These are phyloP conservation scores for Marronus borbonicus DNA, from an alignment of 2,888 invertebrate species.

Conservation along the genomic window DNA sequence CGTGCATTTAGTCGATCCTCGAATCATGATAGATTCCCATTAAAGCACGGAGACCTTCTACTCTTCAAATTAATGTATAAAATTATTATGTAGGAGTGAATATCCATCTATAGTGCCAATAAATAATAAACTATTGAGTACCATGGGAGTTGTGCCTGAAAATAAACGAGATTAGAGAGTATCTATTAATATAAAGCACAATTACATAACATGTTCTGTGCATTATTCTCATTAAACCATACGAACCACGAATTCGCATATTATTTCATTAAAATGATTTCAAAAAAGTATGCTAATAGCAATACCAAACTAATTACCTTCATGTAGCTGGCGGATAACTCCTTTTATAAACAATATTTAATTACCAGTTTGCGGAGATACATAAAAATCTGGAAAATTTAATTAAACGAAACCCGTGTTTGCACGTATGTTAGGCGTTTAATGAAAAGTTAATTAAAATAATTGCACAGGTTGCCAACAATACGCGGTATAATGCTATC, in stretches of 20 bases:
- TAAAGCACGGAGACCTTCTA: no score
- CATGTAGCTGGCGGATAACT: conserved; percentile 3
- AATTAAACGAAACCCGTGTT: conserved; percentile 10
- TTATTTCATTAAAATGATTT: conserved; percentile 15
- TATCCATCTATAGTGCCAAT: no score
- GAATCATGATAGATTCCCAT: no score
- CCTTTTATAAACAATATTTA: conserved; percentile 6
- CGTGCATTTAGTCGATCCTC: no score
- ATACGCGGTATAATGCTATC: not conserved
- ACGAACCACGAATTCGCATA: not conserved
- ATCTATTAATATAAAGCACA: no score
- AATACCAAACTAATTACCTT: conserved; percentile 10
- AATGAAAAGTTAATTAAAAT: conserved; percentile 34
- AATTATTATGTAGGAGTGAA: no score
- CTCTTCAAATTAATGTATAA: no score
- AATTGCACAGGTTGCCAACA: conserved; percentile 7
- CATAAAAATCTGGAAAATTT: conserved; percentile 15
- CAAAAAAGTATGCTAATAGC: conserved; percentile 6
- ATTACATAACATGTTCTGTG: no score
- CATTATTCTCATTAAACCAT: not conserved
- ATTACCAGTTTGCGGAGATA: not conserved
- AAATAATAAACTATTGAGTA: no score
- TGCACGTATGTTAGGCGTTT: conserved; percentile 10
- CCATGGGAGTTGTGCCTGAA: no score
- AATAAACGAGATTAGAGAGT: no score